Conservation (phyloP, 2,113 vertebrate species). For the Hydrolagus affinis region DNA sequence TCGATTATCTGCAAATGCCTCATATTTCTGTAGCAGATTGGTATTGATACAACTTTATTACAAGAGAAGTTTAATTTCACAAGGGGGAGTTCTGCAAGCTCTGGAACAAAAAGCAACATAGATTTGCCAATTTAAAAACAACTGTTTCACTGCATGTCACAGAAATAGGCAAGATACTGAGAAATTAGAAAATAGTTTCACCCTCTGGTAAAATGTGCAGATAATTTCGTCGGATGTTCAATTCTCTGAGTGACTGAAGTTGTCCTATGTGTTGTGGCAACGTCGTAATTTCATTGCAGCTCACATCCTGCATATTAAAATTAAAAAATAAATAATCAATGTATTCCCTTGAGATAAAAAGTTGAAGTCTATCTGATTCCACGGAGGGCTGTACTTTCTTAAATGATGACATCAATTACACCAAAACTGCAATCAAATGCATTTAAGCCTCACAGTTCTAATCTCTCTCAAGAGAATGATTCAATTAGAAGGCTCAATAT, state of each 20-base stretch:
- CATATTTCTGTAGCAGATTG: conserved; percentile 86
- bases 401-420: background rate
- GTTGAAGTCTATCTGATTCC: background rate
- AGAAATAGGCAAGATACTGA: background rate
- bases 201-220: conserved; percentile 87
- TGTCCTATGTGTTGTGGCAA: conserved; percentile 82
- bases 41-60: conserved; percentile 89
- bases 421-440: background rate
- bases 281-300: conserved; percentile 87
- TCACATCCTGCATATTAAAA: conserved; percentile 71
- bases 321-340: conserved; percentile 23
- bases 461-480: background rate
- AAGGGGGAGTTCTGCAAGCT: conserved; percentile 82
- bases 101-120: conserved; percentile 50
- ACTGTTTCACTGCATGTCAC: conserved; percentile 4
- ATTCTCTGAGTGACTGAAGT: conserved; percentile 72
- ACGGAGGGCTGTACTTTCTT: background rate
- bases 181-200: conserved; percentile 44
- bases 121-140: background rate
- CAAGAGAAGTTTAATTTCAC: conserved; percentile 94
- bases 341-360: background rate
- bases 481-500: background rate
- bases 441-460: background rate
- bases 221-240: conserved; percentile 84
- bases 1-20: conserved; percentile 76